A percentile compares a stretch with the other conserved stretches of the same genome.
Conservation (phyloP, 2,888 invertebrate genomes). For the Opisthograptis luteolata region DNA sequence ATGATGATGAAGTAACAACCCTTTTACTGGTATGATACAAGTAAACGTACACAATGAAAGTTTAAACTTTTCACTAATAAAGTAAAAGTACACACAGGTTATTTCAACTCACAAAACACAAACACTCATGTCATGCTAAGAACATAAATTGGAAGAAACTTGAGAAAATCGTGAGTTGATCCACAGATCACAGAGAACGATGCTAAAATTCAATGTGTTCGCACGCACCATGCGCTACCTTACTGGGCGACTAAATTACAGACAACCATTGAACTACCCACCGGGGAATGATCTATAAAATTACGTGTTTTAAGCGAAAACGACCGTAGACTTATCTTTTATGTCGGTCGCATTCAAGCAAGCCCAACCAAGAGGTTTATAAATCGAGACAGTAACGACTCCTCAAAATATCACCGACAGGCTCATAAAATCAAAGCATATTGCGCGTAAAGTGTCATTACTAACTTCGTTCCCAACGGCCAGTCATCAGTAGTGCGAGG, state of each 20-base stretch:
- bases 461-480: slow-evolving; percentile 6
- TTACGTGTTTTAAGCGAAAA: neutral
- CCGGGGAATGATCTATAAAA: neutral
- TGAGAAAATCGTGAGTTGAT: neutral
- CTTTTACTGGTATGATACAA: no score
- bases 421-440: slow-evolving; percentile 1
- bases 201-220: neutral
- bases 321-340: slow-evolving; percentile 7
- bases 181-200: slow-evolving; percentile 1
- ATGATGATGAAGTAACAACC: no score
- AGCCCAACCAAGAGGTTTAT: neutral
- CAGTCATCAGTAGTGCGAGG: slow-evolving; percentile 27
- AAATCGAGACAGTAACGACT: neutral
- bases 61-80: no score
- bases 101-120: neutral
- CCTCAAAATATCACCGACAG: neutral
- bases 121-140: slow-evolving; percentile 1
- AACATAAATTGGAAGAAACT: neutral
- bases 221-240: slow-evolving; percentile 3
- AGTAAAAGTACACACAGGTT: no score
- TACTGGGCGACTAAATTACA: neutral
- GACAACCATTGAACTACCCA: neutral
- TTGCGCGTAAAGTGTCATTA: slow-evolving; percentile 1
- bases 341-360: slow-evolving; percentile 1
- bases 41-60: no score